Evolutionary conservation across 2,113 vertebrate genomes (phyloP).

Genomic region (Lepus timidus): DNA sequence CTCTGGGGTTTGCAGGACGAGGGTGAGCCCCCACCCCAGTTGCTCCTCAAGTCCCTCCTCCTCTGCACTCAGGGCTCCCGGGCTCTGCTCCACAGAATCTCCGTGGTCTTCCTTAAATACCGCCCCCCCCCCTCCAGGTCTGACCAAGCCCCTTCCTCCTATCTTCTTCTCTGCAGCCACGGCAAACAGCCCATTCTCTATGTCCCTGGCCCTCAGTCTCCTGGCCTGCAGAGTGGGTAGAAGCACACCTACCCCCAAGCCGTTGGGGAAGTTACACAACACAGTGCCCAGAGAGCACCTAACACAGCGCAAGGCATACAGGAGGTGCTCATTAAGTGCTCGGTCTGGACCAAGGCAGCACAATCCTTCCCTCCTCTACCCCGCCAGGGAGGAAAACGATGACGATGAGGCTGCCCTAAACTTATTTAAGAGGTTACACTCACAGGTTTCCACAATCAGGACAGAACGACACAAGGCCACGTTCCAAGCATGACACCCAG

Average conservation of each 20-base stretch:
- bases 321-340: background rate
- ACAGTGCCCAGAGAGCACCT: background rate
- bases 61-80: background rate
- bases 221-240: background rate
- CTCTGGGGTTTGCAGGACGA: slow-evolving; percentile 15
- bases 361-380: too few relatives aligned
- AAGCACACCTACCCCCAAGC: background rate
- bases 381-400: too few relatives aligned
- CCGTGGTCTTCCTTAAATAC: background rate
- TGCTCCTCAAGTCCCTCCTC: background rate
- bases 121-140: background rate
- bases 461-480: background rate
- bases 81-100: background rate
- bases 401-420: background rate
- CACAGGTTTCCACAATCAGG: background rate
- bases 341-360: background rate
- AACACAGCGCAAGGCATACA: background rate
- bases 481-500: background rate
- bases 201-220: background rate
- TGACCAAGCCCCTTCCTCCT: background rate
- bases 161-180: background rate
- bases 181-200: background rate
- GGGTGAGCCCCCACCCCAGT: background rate
- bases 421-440: background rate
- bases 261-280: background rate